Conservation (phyloP, 2,797 vertebrate genomes). For the Avahi laniger region DNA sequence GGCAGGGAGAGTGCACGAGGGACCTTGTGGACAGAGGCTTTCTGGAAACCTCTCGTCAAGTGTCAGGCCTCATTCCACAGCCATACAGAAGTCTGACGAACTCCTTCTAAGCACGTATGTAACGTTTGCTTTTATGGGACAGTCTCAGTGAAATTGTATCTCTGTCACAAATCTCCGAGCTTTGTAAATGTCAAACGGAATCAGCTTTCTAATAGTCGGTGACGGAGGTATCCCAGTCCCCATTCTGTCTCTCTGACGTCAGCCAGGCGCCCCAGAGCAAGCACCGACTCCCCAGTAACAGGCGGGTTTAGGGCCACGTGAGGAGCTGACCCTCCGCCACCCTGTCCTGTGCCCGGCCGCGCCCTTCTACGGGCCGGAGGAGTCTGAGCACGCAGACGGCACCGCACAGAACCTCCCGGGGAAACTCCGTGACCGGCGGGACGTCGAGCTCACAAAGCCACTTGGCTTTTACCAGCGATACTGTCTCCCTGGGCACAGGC, state of each 20-base stretch:
- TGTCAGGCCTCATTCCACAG: rapidly evolving
- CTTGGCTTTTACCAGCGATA: too few relatives aligned
- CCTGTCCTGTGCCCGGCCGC: too few relatives aligned
- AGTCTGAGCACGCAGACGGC: neutral
- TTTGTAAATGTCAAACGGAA: neutral
- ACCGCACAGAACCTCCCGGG: rapidly evolving
- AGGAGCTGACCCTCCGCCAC: neutral
- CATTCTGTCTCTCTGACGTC: rapidly evolving
- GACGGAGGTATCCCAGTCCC: rapidly evolving
- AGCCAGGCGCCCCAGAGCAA: neutral
- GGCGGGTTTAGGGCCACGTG: rapidly evolving
- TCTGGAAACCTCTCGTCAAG: neutral
- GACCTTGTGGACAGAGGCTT: neutral
- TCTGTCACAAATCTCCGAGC: neutral
- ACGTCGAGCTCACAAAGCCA: neutral
- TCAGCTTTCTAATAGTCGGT: rapidly evolving
- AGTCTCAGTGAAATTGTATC: neutral
- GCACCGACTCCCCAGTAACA: neutral
- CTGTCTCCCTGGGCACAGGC: too few relatives aligned
- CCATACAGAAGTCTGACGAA: neutral
- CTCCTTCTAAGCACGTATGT: neutral
- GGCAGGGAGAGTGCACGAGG: neutral
- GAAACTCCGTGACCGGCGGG: too few relatives aligned
- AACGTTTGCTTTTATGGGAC: neutral
- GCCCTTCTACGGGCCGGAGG: neutral